Percentiles rank a stretch among this genome's conserved stretches.
Evolutionary conservation across 1,140 invertebrate genomes (phyloP).

Genomic region (Pachyrhynchus sulphureomaculatus): DNA sequence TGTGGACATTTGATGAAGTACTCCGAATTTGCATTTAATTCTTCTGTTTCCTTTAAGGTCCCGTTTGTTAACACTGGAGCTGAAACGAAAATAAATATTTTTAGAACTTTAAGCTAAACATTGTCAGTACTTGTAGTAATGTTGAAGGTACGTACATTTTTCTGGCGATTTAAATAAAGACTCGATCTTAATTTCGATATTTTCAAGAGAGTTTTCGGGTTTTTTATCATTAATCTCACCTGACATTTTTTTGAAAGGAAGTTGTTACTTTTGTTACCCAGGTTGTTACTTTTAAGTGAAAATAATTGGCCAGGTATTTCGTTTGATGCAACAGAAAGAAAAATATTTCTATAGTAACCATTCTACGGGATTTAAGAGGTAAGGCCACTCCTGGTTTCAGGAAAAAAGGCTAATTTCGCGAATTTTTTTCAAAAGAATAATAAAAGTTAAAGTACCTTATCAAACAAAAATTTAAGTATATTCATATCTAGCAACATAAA

Average conservation of each 20-base stretch:
- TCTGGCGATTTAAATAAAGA: conserved; percentile 8
- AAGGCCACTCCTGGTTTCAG: too few species aligned
- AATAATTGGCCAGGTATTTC: conserved; percentile 5
- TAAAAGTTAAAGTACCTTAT: too few species aligned
- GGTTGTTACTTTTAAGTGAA: conserved; percentile 11
- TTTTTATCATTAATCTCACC: not conserved
- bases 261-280: conserved; percentile 29
- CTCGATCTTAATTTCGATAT: conserved; percentile 1
- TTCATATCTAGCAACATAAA: too few species aligned
- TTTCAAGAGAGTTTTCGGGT: not conserved
- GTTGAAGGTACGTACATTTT: not conserved
- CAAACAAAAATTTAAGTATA: too few species aligned
- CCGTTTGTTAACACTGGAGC: conserved; percentile 48
- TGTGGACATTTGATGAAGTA: conserved; percentile 63
- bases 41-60: conserved; percentile 42
- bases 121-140: conserved; percentile 1
- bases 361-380: too few species aligned
- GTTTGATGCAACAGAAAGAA: not conserved
- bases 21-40: conserved; percentile 43
- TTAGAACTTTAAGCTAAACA: not conserved
- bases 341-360: not conserved
- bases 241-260: conserved; percentile 13
- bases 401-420: too few species aligned
- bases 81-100: conserved; percentile 38
- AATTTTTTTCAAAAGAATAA: too few species aligned